Evolutionary conservation across 2,797 vertebrate species (phyloP).

Genomic region (Caiman crocodilus): DNA sequence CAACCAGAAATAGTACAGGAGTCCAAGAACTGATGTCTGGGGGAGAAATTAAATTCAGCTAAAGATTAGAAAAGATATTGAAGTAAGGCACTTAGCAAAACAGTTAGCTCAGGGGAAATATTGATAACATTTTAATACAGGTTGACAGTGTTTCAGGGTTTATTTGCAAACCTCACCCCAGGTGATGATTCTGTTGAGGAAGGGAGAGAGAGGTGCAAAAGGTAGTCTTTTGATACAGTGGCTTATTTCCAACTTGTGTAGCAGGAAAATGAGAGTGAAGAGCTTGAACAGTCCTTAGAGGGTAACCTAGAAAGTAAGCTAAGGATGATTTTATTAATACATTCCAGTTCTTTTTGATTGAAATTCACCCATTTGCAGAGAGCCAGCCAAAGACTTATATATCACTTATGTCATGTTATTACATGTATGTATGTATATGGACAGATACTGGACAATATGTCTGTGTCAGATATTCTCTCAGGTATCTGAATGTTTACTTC

Average conservation of each 20-base stretch:
- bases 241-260: background rate
- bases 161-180: background rate
- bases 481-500: background rate
- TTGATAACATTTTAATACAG: background rate
- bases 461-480: background rate
- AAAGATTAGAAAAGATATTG: background rate
- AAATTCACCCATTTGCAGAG: background rate
- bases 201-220: background rate
- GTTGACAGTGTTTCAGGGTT: background rate
- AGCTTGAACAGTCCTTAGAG: background rate
- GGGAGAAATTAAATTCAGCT: background rate
- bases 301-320: background rate
- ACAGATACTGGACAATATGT: background rate
- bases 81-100: background rate
- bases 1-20: background rate
- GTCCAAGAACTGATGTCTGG: background rate
- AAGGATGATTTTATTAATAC: background rate
- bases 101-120: background rate
- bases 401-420: background rate
- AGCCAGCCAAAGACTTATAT: background rate
- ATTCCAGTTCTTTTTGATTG: background rate
- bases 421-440: no score
- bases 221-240: background rate
- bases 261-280: background rate
- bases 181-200: background rate